Percentiles rank a stretch among this genome's conserved stretches.
Evolutionary conservation across 23 tunicate species (phyloP).

Genomic region (Aplidium turbinatum): DNA sequence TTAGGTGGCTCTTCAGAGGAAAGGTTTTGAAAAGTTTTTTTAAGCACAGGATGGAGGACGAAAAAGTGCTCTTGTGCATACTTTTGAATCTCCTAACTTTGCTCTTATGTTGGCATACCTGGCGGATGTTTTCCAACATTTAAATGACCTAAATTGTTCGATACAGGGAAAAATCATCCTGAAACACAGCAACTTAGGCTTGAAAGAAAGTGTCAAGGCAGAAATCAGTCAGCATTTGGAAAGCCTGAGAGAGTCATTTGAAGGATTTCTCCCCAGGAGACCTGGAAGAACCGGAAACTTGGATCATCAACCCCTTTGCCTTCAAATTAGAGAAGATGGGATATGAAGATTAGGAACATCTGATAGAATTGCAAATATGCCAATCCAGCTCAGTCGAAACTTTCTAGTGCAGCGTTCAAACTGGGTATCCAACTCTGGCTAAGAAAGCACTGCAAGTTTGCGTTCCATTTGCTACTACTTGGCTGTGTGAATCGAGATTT

Average conservation of each 20-base stretch:
- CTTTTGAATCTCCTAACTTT: conserved; percentile 12
- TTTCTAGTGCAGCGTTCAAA: neutral
- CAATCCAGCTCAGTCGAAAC: neutral
- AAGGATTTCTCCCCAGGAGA: too few relatives aligned
- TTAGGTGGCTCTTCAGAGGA: conserved; percentile 4
- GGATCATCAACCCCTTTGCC: too few relatives aligned
- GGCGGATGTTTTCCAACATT: neutral
- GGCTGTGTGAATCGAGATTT: neutral
- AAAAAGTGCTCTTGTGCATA: conserved; percentile 13
- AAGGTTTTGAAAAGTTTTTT: neutral
- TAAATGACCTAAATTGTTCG: neutral
- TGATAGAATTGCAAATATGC: neutral
- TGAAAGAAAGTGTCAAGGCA: too few relatives aligned
- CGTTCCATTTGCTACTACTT: too few relatives aligned
- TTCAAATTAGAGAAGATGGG: too few relatives aligned
- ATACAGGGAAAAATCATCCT: neutral
- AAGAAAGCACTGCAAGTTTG: too few relatives aligned
- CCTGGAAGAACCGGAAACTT: too few relatives aligned
- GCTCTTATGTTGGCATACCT: neutral
- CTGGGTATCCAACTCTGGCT: too few relatives aligned
- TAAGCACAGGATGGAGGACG: conserved; percentile 3
- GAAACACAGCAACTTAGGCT: too few relatives aligned
- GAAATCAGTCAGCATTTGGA: too few relatives aligned
- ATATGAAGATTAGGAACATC: too few relatives aligned
- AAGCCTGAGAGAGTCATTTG: too few relatives aligned